A percentile compares a stretch with the other conserved stretches of the same genome.
Evolutionary conservation across 2,797 vertebrate genomes (phyloP).

Genomic region (Micrastur ruficollis): DNA sequence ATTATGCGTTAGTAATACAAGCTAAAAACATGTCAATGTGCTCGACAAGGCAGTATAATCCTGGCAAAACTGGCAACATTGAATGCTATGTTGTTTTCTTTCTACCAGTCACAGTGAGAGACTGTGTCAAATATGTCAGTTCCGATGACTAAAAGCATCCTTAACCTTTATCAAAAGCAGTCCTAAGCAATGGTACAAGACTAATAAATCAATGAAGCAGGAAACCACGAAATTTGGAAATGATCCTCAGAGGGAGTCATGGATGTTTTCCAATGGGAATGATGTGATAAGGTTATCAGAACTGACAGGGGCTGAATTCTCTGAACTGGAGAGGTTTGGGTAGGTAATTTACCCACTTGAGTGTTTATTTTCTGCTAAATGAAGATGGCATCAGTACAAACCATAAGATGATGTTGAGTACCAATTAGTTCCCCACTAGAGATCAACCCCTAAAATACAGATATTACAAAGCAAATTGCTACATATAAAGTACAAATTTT

Average conservation of each 20-base stretch:
- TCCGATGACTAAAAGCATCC: background rate
- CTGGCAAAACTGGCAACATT: background rate
- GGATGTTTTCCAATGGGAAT: background rate
- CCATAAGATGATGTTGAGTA: background rate
- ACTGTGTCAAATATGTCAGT: background rate
- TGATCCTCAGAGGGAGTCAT: background rate
- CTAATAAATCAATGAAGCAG: background rate
- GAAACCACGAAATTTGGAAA: background rate
- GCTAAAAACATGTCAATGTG: accelerated
- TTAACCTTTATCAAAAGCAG: background rate
- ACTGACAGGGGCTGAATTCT: background rate
- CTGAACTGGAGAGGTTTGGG: background rate
- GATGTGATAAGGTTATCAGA: background rate
- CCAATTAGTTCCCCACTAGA: background rate
- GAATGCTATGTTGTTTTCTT: background rate
- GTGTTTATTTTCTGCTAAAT: background rate
- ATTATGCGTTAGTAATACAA: background rate
- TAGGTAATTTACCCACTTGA: background rate
- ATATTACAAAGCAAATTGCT: background rate
- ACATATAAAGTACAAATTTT: background rate
- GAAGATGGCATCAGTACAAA: background rate
- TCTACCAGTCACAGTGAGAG: background rate
- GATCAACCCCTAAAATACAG: background rate
- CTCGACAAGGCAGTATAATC: too few species aligned
- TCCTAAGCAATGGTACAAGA: background rate